These are phyloP conservation scores for Cryptus armator DNA, from an alignment of 2,888 invertebrate genomes.

Conservation along the genomic window DNA sequence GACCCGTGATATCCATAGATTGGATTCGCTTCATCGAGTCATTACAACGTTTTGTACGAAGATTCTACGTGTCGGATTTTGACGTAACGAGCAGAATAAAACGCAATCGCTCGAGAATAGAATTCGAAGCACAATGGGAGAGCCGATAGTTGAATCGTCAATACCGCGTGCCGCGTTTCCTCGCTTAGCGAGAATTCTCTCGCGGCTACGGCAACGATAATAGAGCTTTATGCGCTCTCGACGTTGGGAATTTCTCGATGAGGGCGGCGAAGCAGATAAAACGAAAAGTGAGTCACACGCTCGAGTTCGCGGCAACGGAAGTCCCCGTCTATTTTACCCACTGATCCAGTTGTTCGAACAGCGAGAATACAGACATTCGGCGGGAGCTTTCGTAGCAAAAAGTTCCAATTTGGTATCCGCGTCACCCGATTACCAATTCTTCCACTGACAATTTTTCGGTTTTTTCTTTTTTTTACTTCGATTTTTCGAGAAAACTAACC, in stretches of 20 bases:
- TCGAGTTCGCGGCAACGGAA: slow-evolving; percentile 12
- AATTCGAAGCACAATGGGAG: slow-evolving; percentile 64
- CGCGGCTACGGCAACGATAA: slow-evolving; percentile 39
- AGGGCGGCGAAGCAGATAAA: slow-evolving; percentile 29
- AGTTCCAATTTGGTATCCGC: slow-evolving; percentile 75
- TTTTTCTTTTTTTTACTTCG: slow-evolving; percentile 59
- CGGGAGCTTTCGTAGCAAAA: not conserved
- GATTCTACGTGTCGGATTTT: slow-evolving; percentile 27
- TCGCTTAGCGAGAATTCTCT: slow-evolving; percentile 19
- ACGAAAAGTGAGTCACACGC: slow-evolving; percentile 21
- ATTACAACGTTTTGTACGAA: slow-evolving; percentile 35
- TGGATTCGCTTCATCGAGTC: slow-evolving; percentile 27
- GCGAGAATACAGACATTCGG: not conserved
- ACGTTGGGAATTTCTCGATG: slow-evolving; percentile 41
- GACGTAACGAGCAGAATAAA: slow-evolving; percentile 64
- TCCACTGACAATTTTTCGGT: slow-evolving; percentile 63
- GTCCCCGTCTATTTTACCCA: not conserved
- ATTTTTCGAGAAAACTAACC: not conserved
- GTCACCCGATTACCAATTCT: slow-evolving; percentile 73
- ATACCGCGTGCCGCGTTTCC: slow-evolving; percentile 28
- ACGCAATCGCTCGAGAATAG: slow-evolving; percentile 63
- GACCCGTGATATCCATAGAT: slow-evolving; percentile 16
- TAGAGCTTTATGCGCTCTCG: slow-evolving; percentile 36
- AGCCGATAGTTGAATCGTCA: slow-evolving; percentile 41
- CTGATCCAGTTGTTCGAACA: not conserved